Conservation (phyloP, 2,888 invertebrate genomes). For the Apantesis nais region DNA sequence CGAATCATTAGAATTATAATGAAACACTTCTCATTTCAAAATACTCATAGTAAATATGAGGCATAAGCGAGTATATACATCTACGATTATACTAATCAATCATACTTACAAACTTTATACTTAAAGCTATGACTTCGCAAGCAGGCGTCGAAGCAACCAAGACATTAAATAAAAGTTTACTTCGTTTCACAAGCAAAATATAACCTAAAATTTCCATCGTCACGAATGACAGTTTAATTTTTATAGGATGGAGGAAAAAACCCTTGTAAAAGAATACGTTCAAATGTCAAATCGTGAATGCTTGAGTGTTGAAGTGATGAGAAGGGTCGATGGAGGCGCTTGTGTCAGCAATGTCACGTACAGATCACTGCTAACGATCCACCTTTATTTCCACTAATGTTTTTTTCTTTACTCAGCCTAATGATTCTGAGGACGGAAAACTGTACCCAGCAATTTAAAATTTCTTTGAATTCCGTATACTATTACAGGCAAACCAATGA, state of each 20-base stretch:
- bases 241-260: slow-evolving; percentile 16
- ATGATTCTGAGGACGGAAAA: slow-evolving; percentile 25
- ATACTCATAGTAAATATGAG: neutral
- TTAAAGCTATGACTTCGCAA: slow-evolving; percentile 20
- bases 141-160: slow-evolving; percentile 31
- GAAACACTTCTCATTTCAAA: neutral
- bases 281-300: slow-evolving; percentile 36
- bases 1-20: no score
- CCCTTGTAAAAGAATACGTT: slow-evolving; percentile 23
- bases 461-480: slow-evolving; percentile 6
- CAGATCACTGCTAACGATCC: slow-evolving; percentile 63
- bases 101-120: slow-evolving; percentile 26
- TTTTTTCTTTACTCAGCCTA: slow-evolving; percentile 39
- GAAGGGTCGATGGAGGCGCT: slow-evolving; percentile 64
- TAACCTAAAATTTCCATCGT: slow-evolving; percentile 15
- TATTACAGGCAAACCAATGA: neutral
- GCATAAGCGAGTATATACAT: neutral
- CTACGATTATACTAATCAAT: slow-evolving; percentile 23
- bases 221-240: slow-evolving; percentile 17
- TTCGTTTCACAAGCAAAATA: slow-evolving; percentile 16
- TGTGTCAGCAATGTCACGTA: slow-evolving; percentile 70
- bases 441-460: slow-evolving; percentile 10
- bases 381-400: slow-evolving; percentile 43
- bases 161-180: slow-evolving; percentile 24
- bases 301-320: slow-evolving; percentile 42